Conservation (phyloP, 2,113 vertebrate species). For the Hemicordylus capensis region DNA sequence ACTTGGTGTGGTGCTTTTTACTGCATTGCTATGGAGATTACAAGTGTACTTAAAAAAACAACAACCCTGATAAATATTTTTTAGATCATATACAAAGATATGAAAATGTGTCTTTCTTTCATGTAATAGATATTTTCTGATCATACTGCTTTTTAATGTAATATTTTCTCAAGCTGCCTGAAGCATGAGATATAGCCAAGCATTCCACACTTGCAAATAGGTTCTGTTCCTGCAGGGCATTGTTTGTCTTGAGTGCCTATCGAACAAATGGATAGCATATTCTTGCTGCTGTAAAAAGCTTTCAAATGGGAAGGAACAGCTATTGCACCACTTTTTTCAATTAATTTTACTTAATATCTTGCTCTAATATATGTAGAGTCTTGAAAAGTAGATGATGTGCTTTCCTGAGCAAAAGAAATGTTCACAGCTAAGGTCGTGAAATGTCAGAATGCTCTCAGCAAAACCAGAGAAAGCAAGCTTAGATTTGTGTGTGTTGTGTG, state of each 20-base stretch:
- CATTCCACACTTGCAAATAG: constrained; percentile 58
- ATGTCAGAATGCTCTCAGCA: background rate
- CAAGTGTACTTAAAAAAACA: constrained; percentile 46
- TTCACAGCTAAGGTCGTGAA: constrained; percentile 24
- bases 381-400: constrained; percentile 27
- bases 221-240: constrained; percentile 56
- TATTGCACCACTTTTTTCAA: constrained; percentile 1
- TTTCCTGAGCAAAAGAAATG: constrained; percentile 27
- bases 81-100: constrained; percentile 5
- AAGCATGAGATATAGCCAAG: constrained; percentile 48
- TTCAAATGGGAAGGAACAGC: constrained; percentile 51
- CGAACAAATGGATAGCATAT: constrained; percentile 64
- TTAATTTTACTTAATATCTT: constrained; percentile 46
- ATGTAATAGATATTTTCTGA: constrained; percentile 58
- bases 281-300: constrained; percentile 47
- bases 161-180: constrained; percentile 59
- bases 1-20: constrained; percentile 53
- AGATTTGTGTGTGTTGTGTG: constrained; percentile 16
- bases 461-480: background rate
- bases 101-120: constrained; percentile 45
- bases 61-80: constrained; percentile 1
- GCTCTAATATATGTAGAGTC: constrained; percentile 21
- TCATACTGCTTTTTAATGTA: constrained; percentile 59
- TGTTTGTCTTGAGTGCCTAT: constrained; percentile 56
- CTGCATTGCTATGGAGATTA: constrained; percentile 51